Conservation (phyloP, 2,797 vertebrate species). For the Macropus fuliginosus region DNA sequence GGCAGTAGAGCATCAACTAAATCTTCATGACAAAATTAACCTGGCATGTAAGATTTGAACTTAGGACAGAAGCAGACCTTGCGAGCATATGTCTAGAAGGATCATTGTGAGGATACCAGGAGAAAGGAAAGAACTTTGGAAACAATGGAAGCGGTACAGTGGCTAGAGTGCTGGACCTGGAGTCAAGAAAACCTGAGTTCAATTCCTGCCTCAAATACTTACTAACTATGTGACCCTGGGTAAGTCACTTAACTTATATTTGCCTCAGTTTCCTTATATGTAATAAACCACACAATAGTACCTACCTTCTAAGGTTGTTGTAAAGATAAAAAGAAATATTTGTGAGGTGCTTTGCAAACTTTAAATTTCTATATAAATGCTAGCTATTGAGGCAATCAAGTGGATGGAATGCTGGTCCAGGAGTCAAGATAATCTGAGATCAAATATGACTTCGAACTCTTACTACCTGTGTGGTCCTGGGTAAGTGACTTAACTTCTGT, state of each 20-base stretch:
- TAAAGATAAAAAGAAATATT: background rate
- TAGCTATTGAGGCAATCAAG: background rate
- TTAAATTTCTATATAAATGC: background rate
- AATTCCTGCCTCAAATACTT: background rate
- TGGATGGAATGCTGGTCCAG: background rate
- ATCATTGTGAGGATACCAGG: background rate
- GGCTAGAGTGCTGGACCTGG: background rate
- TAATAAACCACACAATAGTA: background rate
- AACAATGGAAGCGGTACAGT: background rate
- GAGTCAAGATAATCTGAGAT: background rate
- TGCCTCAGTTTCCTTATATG: background rate
- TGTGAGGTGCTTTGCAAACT: background rate
- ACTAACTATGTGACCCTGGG: background rate
- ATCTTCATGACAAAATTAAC: background rate
- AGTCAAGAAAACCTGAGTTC: background rate
- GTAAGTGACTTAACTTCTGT: background rate
- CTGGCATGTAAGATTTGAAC: background rate
- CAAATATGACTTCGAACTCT: background rate
- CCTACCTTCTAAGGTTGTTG: background rate
- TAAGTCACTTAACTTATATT: background rate
- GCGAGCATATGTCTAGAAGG: background rate
- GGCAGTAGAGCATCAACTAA: background rate
- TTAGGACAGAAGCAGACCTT: background rate
- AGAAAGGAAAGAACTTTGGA: background rate
- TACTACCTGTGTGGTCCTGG: background rate